phyloP scores from a whole-genome alignment of 1,140 invertebrate genomes.

The Philotrypesis tridentata region DNA sequence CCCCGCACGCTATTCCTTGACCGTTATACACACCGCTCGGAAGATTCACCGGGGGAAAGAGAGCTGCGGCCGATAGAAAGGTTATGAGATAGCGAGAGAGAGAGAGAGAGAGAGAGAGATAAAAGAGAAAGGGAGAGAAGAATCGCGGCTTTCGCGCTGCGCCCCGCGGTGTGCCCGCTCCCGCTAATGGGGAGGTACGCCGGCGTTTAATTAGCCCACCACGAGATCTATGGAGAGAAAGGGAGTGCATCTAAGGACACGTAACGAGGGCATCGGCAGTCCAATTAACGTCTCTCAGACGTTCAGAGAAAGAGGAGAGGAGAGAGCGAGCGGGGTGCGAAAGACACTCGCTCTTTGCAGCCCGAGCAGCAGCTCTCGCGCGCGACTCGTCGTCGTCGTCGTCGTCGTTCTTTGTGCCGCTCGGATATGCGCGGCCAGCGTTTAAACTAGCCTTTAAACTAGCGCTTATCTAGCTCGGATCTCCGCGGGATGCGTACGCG shows the following conservation, averaged over 20 bases:
- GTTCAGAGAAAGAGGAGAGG: not conserved
- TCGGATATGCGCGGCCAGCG: no score
- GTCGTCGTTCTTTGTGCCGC: not conserved
- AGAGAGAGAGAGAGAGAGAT: slow-evolving; percentile 16
- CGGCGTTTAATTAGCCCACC: slow-evolving; percentile 64
- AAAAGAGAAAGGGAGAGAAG: slow-evolving; percentile 13
- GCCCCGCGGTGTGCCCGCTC: slow-evolving; percentile 52
- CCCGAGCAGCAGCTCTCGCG: no score
- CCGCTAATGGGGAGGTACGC: slow-evolving; percentile 59
- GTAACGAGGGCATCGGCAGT: slow-evolving; percentile 50
- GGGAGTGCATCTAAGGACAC: slow-evolving; percentile 41
- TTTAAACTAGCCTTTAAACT: slow-evolving; percentile 43
- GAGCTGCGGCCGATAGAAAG: not conserved
- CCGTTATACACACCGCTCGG: slow-evolving; percentile 10
- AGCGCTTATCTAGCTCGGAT: slow-evolving; percentile 43
- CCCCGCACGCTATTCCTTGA: not conserved
- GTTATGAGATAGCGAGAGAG: slow-evolving; percentile 18
- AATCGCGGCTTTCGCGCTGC: slow-evolving; percentile 39
- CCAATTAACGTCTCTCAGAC: slow-evolving; percentile 51
- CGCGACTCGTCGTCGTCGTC: no score
- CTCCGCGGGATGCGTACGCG: not conserved
- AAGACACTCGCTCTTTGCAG: slow-evolving; percentile 5
- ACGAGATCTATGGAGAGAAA: slow-evolving; percentile 58
- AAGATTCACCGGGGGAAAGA: slow-evolving; percentile 14
- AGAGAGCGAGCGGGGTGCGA: no score